phyloP scores from a whole-genome alignment of 2,888 invertebrate species.

The Herminia tarsipennalis region DNA sequence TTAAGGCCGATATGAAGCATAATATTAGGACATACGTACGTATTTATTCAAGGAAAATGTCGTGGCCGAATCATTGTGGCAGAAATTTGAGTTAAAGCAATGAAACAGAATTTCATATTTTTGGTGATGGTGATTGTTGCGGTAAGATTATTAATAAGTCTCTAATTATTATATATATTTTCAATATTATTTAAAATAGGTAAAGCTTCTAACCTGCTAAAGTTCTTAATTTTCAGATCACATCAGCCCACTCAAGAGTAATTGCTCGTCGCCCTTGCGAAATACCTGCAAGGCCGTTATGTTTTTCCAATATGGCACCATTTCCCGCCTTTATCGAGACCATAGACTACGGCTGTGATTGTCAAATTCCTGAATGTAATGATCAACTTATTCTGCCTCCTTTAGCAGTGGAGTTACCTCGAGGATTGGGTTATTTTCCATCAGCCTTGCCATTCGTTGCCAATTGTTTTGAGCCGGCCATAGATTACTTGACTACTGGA shows the following conservation, averaged over 20 bases:
- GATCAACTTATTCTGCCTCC: slow-evolving; percentile 56
- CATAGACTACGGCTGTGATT: slow-evolving; percentile 4
- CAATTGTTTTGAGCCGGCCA: slow-evolving; percentile 39
- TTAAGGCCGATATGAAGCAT: not conserved
- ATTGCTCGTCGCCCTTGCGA: not conserved
- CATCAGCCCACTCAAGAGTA: slow-evolving; percentile 13
- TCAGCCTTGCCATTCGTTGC: slow-evolving; percentile 52
- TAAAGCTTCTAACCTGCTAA: no score
- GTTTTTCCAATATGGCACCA: slow-evolving; percentile 31
- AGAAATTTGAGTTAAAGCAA: not conserved
- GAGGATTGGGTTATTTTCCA: slow-evolving; percentile 54
- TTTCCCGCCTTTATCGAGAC: slow-evolving; percentile 14
- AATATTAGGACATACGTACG: not conserved
- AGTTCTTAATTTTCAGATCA: slow-evolving; percentile 24
- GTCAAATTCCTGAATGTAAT: slow-evolving; percentile 15
- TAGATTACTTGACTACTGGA: slow-evolving; percentile 25
- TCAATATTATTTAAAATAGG: not conserved
- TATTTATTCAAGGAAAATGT: slow-evolving; percentile 1
- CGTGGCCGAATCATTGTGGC: not conserved
- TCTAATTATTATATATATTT: not conserved
- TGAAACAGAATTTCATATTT: no score
- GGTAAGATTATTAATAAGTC: not conserved
- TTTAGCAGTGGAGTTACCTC: slow-evolving; percentile 46
- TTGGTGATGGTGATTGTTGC: not conserved
- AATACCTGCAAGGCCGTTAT: slow-evolving; percentile 17